These are phyloP conservation scores for Spea multiplicata DNA, from an alignment of 2,113 vertebrate species.

Conservation along the genomic window DNA sequence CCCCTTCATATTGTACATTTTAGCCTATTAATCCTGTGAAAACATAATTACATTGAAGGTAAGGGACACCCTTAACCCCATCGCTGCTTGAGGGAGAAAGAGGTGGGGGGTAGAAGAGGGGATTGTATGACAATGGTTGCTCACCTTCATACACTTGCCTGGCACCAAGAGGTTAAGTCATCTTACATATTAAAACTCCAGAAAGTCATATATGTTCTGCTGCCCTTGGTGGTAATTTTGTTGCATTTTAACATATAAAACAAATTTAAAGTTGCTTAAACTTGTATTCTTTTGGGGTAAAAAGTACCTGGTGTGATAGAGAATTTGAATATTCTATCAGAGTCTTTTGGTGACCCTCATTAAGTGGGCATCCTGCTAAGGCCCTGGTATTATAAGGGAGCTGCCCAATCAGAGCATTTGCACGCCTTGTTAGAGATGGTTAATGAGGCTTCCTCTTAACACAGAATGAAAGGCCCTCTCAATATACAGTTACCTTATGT, in stretches of 20 bases:
- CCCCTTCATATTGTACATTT: slow-evolving; percentile 50
- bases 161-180: slow-evolving; percentile 12
- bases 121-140: background rate
- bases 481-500: slow-evolving; percentile 94
- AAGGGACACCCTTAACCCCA: slow-evolving; percentile 36
- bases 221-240: background rate
- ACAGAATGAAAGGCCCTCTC: slow-evolving; percentile 87
- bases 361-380: slow-evolving; percentile 96
- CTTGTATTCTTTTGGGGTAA: slow-evolving; percentile 63
- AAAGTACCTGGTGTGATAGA: slow-evolving; percentile 66
- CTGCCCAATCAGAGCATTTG: slow-evolving; percentile 95
- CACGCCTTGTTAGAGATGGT: slow-evolving; percentile 98
- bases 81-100: slow-evolving; percentile 7
- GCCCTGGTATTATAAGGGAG: slow-evolving; percentile 84
- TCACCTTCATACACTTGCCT: background rate
- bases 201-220: background rate
- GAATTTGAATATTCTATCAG: slow-evolving; percentile 76
- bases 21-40: slow-evolving; percentile 26
- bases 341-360: slow-evolving; percentile 93
- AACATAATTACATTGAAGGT: slow-evolving; percentile 45
- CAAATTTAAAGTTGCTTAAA: slow-evolving; percentile 63
- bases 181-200: background rate
- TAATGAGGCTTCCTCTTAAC: slow-evolving; percentile 93
- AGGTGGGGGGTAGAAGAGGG: slow-evolving; percentile 8
- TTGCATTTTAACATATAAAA: slow-evolving; percentile 54